A percentile compares a stretch with the other conserved stretches of the same genome.
Conservation (phyloP, 2,113 vertebrate genomes). For the Tursiops truncatus region DNA sequence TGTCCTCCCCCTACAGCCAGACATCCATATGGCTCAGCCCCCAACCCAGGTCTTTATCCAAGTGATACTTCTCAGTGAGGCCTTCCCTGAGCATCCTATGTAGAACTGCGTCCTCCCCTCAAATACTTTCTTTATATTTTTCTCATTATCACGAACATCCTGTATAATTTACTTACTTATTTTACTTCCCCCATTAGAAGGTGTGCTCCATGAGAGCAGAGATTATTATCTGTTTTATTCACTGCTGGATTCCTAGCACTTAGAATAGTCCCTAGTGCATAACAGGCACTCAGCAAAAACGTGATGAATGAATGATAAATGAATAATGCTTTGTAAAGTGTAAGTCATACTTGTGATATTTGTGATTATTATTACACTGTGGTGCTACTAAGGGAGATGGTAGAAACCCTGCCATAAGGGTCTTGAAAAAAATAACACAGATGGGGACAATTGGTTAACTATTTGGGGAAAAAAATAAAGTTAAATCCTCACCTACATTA, state of each 20-base stretch:
- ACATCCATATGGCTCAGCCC: fast-evolving
- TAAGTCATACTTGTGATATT: slow-evolving; percentile 16
- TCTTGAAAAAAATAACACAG: slow-evolving; percentile 61
- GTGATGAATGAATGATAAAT: slow-evolving; percentile 64
- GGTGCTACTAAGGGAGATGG: slow-evolving; percentile 4
- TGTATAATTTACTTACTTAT: not conserved
- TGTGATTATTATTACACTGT: not conserved
- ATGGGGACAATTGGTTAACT: slow-evolving; percentile 73
- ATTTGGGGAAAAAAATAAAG: slow-evolving; percentile 54
- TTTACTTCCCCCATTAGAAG: not conserved
- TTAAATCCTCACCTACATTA: slow-evolving; percentile 70
- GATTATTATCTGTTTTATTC: not conserved
- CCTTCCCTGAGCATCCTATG: not conserved
- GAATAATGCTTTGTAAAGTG: not conserved
- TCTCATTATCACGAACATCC: not conserved
- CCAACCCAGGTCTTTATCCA: not conserved
- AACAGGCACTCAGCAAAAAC: slow-evolving; percentile 28
- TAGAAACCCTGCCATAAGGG: slow-evolving; percentile 28
- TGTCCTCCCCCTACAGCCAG: not conserved
- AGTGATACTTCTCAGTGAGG: not conserved
- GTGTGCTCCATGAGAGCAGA: not conserved
- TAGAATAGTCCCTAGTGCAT: not conserved
- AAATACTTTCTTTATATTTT: not conserved
- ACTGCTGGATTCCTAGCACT: not conserved
- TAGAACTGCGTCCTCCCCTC: not conserved